Conservation (phyloP, 2,113 vertebrate genomes). For the Anarrhichthys ocellatus region DNA sequence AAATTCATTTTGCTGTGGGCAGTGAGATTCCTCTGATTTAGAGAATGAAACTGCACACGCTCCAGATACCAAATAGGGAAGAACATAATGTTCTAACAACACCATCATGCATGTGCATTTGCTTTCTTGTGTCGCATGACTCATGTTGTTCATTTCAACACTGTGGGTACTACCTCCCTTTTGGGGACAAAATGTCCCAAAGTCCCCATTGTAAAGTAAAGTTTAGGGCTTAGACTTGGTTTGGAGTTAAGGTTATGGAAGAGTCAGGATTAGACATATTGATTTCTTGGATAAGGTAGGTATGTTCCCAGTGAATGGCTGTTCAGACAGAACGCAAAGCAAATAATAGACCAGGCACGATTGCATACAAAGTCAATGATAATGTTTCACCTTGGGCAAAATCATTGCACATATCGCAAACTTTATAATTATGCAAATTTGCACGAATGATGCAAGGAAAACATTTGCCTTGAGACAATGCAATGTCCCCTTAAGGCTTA, state of each 20-base stretch:
- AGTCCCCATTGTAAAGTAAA: not conserved
- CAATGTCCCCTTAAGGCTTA: not conserved
- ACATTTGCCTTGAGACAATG: not conserved
- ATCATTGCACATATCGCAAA: not conserved
- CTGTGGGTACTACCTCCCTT: not conserved
- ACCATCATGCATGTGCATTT: not conserved
- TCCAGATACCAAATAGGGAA: not conserved
- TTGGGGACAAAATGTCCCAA: not conserved
- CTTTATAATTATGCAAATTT: not conserved
- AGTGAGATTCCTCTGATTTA: constrained; percentile 31
- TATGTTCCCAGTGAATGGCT: not conserved
- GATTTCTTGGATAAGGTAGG: not conserved
- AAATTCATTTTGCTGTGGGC: constrained; percentile 26
- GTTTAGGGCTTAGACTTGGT: not conserved
- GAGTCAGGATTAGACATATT: too few relatives aligned
- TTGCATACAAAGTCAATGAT: not conserved
- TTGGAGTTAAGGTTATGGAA: not conserved
- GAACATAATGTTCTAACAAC: constrained; percentile 50
- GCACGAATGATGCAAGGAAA: not conserved
- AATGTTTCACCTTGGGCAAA: not conserved
- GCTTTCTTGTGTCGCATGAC: not conserved
- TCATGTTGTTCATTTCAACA: not conserved
- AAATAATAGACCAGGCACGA: too few relatives aligned
- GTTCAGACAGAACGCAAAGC: not conserved
- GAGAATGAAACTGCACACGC: constrained; percentile 7